phyloP scores from a whole-genome alignment of 2,888 invertebrate genomes.

The Tipula helvola region DNA sequence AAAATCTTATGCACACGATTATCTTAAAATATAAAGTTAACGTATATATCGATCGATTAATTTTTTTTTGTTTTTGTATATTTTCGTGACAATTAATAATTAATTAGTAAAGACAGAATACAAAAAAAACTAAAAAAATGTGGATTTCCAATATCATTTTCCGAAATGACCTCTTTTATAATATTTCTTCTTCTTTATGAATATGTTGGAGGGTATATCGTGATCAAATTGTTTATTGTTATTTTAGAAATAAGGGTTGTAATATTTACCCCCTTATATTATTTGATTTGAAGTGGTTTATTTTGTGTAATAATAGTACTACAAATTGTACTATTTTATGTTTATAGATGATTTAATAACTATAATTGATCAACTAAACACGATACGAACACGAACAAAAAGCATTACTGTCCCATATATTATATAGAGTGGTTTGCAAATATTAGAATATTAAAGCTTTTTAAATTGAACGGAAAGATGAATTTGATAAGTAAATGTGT shows the following conservation, averaged over 20 bases:
- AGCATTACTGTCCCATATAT: neutral
- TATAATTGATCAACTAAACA: neutral
- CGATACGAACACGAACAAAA: neutral
- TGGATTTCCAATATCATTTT: neutral
- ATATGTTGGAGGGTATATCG: neutral
- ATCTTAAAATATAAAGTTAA: neutral
- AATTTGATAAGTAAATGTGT: too few species aligned
- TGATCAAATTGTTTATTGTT: neutral
- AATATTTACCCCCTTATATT: neutral
- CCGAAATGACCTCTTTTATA: neutral
- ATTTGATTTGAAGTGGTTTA: constrained; percentile 4
- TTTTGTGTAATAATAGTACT: neutral
- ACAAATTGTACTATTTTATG: neutral
- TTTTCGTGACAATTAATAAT: constrained; percentile 10
- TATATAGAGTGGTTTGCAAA: neutral
- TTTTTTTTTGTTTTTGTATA: neutral
- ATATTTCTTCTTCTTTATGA: neutral
- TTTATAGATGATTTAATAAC: neutral
- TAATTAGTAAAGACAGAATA: neutral
- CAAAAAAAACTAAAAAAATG: too few species aligned
- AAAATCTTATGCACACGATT: neutral
- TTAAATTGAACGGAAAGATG: neutral
- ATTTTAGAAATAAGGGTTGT: neutral
- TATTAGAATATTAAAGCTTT: neutral
- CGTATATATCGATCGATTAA: neutral